phyloP scores from a whole-genome alignment of 2,113 vertebrate genomes.

The Antigone vipio region DNA sequence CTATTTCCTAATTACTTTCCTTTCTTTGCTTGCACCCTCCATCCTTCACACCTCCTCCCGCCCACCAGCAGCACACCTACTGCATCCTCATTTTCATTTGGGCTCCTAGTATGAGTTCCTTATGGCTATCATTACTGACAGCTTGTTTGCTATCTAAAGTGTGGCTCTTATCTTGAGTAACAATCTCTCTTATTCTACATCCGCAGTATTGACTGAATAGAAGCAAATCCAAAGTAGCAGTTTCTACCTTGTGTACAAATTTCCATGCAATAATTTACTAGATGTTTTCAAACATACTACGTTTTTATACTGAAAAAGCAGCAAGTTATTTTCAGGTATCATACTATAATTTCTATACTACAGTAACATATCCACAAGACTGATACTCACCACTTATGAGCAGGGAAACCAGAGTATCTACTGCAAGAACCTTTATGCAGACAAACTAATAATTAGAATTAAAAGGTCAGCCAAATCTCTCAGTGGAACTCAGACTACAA shows the following conservation, averaged over 20 bases:
- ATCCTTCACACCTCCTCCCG: too few species aligned
- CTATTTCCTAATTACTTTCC: not conserved
- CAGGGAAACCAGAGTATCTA: not conserved
- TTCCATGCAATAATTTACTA: not conserved
- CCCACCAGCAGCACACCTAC: not conserved
- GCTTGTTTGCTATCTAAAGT: not conserved
- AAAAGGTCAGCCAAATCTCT: not conserved
- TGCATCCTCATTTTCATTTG: not conserved
- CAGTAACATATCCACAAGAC: not conserved
- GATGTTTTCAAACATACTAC: not conserved
- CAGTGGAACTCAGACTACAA: not conserved
- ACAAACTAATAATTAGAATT: not conserved
- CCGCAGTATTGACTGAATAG: not conserved
- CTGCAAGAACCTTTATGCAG: not conserved
- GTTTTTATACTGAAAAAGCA: not conserved
- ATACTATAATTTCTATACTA: not conserved
- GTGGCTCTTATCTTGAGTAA: not conserved
- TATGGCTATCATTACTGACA: not conserved
- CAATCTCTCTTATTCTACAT: not conserved
- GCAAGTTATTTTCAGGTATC: not conserved
- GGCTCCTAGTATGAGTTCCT: not conserved
- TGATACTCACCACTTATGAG: not conserved
- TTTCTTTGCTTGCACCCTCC: not conserved
- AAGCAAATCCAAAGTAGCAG: not conserved
- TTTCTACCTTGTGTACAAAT: not conserved